phyloP scores from a whole-genome alignment of 2,113 vertebrate species.

The Antigone vipio region DNA sequence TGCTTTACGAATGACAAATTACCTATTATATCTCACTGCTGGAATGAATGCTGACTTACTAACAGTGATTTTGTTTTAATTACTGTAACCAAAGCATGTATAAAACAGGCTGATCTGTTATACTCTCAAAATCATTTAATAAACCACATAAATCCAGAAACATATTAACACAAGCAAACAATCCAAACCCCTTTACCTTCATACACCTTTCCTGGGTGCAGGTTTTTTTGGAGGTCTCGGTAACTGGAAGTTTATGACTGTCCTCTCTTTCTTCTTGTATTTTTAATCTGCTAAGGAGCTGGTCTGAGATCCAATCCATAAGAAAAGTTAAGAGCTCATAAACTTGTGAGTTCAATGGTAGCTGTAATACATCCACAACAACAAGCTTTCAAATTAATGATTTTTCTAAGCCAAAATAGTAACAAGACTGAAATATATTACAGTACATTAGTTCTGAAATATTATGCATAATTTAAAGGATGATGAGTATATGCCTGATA shows the following conservation, averaged over 20 bases:
- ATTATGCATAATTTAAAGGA: background rate
- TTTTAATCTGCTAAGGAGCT: conserved; percentile 68
- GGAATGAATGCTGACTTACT: background rate
- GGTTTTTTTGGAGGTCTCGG: conserved; percentile 22
- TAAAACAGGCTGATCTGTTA: background rate
- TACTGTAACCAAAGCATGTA: background rate
- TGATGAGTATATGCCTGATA: background rate
- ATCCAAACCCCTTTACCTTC: conserved; percentile 74
- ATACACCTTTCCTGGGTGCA: conserved; percentile 78
- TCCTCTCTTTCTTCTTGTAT: conserved; percentile 44
- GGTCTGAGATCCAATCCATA: conserved; percentile 86
- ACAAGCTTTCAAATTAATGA: background rate
- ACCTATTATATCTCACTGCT: background rate
- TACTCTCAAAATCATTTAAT: background rate
- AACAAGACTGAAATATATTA: background rate
- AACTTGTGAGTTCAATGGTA: conserved; percentile 54
- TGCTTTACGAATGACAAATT: background rate
- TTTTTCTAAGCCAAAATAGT: background rate
- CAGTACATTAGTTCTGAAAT: background rate
- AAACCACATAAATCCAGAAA: background rate
- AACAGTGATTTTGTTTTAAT: background rate
- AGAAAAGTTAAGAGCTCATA: conserved; percentile 79
- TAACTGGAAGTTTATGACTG: conserved; percentile 1
- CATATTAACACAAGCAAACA: background rate
- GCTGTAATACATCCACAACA: conserved; percentile 61